Base-by-base conservation (phyloP, 2,888 invertebrate species). In the Dryocosmus kuriphilus region DNA sequence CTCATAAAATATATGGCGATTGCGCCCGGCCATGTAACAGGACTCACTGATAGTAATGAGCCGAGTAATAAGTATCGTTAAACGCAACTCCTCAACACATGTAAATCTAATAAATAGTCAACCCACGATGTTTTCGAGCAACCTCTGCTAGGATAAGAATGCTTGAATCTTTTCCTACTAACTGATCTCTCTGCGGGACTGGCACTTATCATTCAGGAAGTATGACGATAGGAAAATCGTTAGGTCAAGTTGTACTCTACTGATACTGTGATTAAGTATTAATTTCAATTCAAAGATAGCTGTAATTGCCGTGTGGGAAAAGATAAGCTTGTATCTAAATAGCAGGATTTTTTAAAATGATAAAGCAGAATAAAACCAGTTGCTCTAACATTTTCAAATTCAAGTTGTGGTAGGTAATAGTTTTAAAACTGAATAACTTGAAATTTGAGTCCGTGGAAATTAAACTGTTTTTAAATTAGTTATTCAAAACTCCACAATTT, bases 111-210 rank as follows among this genome's bases (percentile, higher is more conserved):
- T 65, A 41, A 41, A 65, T 41, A 65, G 16, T 2, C 41, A 14
- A 65, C 65, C 65, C 41, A 65, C 41, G 65, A 65, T 41, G 41
- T 22, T 41, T 65, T 65, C 65, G 24, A 65, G 24, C 41, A 65
- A 41, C 65, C 38, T 22, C 65, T 27, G 27, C 24, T 11, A 14
- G 65, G 41, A 41, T 65, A 65, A 65, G n/a, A n/a, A n/a, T n/a
- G n/a, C n/a, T n/a, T n/a, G n/a, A n/a, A n/a, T n/a, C n/a, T n/a
- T n/a, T n/a, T n/a, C n/a, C n/a, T n/a, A 38, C 22, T 6, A 19
- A 32, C 32, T 65, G 11, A 38, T 41, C 24, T 24, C 7, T 65
- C 38, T 41, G 41, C n/a, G n/a, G 24, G 24, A 65, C 41, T 65
- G 41, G 3, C 24, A 41, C 65, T 63, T 63, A 65, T 65, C 41